phyloP scores from a whole-genome alignment of 2,113 vertebrate species.

The Notiomystis cincta region DNA sequence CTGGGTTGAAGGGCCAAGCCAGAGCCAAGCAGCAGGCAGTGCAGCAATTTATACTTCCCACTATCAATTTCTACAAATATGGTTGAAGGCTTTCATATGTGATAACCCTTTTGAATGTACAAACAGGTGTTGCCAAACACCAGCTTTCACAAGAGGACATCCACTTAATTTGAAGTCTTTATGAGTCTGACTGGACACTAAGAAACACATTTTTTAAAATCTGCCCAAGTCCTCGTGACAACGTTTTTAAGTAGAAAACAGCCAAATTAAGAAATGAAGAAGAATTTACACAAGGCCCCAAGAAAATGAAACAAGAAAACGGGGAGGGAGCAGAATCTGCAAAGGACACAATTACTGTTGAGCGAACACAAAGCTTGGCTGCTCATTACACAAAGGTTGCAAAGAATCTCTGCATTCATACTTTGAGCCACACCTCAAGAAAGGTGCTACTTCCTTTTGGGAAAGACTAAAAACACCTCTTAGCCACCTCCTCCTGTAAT shows the following conservation, averaged over 20 bases:
- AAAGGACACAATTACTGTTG: neutral
- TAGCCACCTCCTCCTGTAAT: rapidly evolving
- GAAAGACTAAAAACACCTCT: neutral
- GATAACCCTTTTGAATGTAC: neutral
- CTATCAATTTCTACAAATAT: neutral
- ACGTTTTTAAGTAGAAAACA: rapidly evolving
- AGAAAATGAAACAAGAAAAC: neutral
- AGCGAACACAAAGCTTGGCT: neutral
- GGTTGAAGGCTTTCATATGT: neutral
- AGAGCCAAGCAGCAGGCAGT: no score
- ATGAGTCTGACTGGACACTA: neutral
- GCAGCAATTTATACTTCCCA: neutral
- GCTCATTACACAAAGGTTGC: neutral
- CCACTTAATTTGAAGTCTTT: neutral
- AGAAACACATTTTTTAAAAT: neutral
- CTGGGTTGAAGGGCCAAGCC: no score
- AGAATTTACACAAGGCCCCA: neutral
- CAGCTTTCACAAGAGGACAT: neutral
- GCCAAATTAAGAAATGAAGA: neutral
- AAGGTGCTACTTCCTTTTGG: neutral
- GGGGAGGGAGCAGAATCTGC: neutral
- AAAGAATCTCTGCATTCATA: neutral
- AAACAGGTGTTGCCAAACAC: neutral
- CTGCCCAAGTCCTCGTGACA: neutral
- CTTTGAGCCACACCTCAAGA: neutral